Evolutionary conservation across 2,888 invertebrate genomes (phyloP).

Genomic region (Mesorhabditis spiculigera): DNA sequence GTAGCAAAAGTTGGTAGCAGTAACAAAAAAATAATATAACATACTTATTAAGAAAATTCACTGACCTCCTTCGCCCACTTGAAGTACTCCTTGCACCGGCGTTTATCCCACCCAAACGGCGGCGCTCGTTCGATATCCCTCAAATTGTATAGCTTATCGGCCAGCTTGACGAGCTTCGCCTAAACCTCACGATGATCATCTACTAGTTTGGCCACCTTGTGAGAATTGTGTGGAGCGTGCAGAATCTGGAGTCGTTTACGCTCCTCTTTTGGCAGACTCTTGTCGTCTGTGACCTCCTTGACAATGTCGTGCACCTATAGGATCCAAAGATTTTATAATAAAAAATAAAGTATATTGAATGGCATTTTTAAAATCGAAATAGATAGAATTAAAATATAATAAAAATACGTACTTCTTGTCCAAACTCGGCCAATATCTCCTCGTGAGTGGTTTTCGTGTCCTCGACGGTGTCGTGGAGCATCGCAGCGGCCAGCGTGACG

Average conservation of each 20-base stretch:
- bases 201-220: constrained; percentile 24
- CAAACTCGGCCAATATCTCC: constrained; percentile 64
- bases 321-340: neutral
- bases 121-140: constrained; percentile 68
- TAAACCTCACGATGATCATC: constrained; percentile 45
- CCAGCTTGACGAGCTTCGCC: constrained; percentile 76
- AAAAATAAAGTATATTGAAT: neutral
- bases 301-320: constrained; percentile 27
- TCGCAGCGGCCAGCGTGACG: constrained; percentile 68
- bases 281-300: constrained; percentile 69
- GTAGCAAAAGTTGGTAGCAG: neutral
- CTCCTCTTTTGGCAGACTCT: constrained; percentile 67
- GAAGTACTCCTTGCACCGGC: constrained; percentile 50
- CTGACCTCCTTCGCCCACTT: constrained; percentile 43
- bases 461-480: constrained; percentile 80
- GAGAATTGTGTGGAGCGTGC: constrained; percentile 36
- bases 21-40: neutral
- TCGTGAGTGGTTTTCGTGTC: constrained; percentile 72
- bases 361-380: neutral
- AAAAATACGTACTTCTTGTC: constrained; percentile 33
- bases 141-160: constrained; percentile 79
- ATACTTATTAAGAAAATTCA: neutral
- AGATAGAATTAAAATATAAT: neutral
- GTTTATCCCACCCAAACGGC: constrained; percentile 50
- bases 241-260: constrained; percentile 63